These are phyloP conservation scores for Elgonia sp. DNA, from an alignment of 2,888 invertebrate genomes.

Conservation along the genomic window DNA sequence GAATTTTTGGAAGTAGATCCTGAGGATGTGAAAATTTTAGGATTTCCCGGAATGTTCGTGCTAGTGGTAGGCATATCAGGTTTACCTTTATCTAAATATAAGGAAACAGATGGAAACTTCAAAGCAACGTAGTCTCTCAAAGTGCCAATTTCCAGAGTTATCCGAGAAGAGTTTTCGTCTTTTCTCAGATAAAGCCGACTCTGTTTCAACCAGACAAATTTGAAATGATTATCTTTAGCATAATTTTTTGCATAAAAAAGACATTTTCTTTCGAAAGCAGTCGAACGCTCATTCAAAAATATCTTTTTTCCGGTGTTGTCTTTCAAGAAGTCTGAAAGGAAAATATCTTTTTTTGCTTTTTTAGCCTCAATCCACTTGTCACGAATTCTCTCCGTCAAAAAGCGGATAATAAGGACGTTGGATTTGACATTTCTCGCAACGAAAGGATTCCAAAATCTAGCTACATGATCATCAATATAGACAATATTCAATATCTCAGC, in stretches of 20 bases:
- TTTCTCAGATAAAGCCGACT: not conserved
- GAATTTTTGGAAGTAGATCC: no score
- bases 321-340: not conserved
- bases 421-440: not conserved
- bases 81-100: no score
- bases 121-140: no score
- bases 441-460: not conserved
- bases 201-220: slow-evolving; percentile 19
- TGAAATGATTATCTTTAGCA: not conserved
- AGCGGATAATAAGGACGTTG: not conserved
- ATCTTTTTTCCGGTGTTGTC: not conserved
- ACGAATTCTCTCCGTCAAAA: not conserved
- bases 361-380: slow-evolving; percentile 3
- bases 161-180: not conserved
- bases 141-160: no score
- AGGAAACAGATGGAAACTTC: no score
- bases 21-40: no score
- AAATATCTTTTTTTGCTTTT: not conserved
- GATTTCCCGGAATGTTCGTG: no score
- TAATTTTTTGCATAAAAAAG: not conserved
- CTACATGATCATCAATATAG: slow-evolving; percentile 8
- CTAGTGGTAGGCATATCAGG: no score
- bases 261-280: not conserved
- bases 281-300: slow-evolving; percentile 9
- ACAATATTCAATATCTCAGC: not conserved